Evolutionary conservation across 2,113 vertebrate species (phyloP), one percentile per base, ranked within the genome.

Genomic region (Casuarius casuarius): DNA sequence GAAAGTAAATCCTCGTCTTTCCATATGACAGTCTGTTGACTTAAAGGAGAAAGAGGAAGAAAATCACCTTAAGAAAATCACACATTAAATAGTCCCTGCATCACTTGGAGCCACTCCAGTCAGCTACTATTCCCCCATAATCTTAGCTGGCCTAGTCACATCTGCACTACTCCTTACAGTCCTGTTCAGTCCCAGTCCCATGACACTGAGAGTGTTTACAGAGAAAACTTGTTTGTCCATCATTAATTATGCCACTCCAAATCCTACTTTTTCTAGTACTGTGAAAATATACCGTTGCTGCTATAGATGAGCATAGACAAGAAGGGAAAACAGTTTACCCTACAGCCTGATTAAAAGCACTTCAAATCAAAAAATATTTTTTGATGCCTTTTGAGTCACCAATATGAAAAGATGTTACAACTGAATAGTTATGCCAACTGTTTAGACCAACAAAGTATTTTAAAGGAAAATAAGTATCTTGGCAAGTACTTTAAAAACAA

Each of bases 201-300:
- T 0, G 0, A 63, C 7, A 5, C 31, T 54, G 33, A 48, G 21
- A 65, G 11, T n/a, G 9, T 52, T 71, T 56, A 48, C n/a, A 29
- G 35, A 42, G 17, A 44, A 25, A 29, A 67, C 26, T 51, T 26
- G 31, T 17, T 16, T 49, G 31, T 23, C 31, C 75, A 9, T 46
- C 31, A 15, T 19, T 79, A 52, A n/a, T 35, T 65, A 19, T 14
- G 59, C 5, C 25, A 11, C 61, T 61, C 22, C 56, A 70, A 83
- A 71, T 9, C 26, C 23, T 71, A 31, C 10, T 61, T 56, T 66
- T 71, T 54, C 54, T 40, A 40, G 10, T 56, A 89, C 7, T 84
- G 44, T 52, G 26, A 72, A 74, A 67, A 33, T 26, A 49, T 7
- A 25, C 23, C 29, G 12, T 35, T 67, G 17, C 8, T 92, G 25